These are phyloP conservation scores for Centropristis striata DNA, from an alignment of 2,113 vertebrate species.

Conservation along the genomic window DNA sequence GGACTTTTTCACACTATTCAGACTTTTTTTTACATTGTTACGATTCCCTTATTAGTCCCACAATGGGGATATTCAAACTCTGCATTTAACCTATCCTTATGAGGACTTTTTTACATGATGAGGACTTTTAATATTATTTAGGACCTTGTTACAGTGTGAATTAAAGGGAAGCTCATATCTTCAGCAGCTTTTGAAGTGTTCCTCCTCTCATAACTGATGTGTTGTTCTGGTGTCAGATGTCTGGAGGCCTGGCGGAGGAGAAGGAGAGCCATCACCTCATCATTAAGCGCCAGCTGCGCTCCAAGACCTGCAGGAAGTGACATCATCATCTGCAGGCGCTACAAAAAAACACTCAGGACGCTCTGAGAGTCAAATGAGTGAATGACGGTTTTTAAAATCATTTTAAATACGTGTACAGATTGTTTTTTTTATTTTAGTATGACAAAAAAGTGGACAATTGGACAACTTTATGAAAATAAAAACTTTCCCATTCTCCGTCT, in stretches of 20 bases:
- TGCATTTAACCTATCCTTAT: too few species aligned
- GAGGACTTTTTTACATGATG: background rate
- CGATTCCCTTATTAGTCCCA: too few species aligned
- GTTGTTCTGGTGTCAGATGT: slow-evolving; percentile 74
- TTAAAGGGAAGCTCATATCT: too few species aligned
- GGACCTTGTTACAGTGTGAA: background rate
- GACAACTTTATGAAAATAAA: too few species aligned
- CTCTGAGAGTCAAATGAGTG: too few species aligned
- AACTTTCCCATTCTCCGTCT: too few species aligned
- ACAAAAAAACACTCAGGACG: background rate
- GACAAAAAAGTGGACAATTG: too few species aligned
- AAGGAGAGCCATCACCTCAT: slow-evolving; percentile 93
- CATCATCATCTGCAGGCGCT: background rate
- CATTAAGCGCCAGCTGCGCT: slow-evolving; percentile 89
- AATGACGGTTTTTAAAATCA: background rate
- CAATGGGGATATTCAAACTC: too few species aligned
- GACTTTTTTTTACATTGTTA: fast-evolving
- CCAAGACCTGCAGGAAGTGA: slow-evolving; percentile 84
- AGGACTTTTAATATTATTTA: background rate
- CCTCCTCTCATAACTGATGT: too few species aligned
- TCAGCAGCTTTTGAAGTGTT: too few species aligned
- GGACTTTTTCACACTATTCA: too few species aligned
- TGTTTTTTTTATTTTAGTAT: background rate
- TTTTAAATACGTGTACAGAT: slow-evolving; percentile 13
- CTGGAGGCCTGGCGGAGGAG: slow-evolving; percentile 70